A percentile compares a stretch with the other conserved stretches of the same genome.
Conservation (phyloP, 2,888 invertebrate species). For the Apodemia zela region DNA sequence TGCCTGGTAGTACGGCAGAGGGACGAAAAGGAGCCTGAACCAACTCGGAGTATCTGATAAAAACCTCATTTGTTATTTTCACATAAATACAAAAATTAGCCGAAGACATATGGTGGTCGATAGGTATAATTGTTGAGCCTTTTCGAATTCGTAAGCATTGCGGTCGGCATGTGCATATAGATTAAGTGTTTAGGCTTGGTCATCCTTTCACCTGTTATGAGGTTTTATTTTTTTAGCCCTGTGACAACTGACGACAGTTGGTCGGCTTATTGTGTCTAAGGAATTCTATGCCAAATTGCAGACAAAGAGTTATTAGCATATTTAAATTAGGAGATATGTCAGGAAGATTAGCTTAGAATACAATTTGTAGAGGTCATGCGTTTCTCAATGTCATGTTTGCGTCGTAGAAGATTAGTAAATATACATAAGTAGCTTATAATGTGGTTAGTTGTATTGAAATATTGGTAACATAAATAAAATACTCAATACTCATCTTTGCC, state of each 20-base stretch:
- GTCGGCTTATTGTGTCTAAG: slow-evolving; percentile 29
- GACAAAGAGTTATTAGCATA: slow-evolving; percentile 20
- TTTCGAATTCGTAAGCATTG: slow-evolving; percentile 33
- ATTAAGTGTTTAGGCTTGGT: slow-evolving; percentile 37
- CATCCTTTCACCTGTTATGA: slow-evolving; percentile 38
- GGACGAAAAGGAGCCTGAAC: too few species aligned
- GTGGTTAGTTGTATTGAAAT: too few species aligned
- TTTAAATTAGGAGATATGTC: slow-evolving; percentile 14
- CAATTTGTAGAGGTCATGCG: slow-evolving; percentile 5
- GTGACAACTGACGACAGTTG: slow-evolving; percentile 31
- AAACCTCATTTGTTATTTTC: not conserved
- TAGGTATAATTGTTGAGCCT: slow-evolving; percentile 9
- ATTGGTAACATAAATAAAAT: too few species aligned
- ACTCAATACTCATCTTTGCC: too few species aligned
- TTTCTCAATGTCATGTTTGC: slow-evolving; percentile 1
- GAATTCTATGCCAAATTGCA: slow-evolving; percentile 27
- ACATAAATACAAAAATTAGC: not conserved
- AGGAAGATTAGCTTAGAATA: slow-evolving; percentile 5
- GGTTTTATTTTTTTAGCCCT: slow-evolving; percentile 21
- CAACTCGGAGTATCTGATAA: too few species aligned
- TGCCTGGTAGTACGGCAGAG: too few species aligned
- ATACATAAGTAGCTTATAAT: not conserved
- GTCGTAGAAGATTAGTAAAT: not conserved
- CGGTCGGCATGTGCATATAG: slow-evolving; percentile 34
- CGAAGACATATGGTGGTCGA: slow-evolving; percentile 7